phyloP scores from a whole-genome alignment of 2,888 invertebrate species.

The Eristalinus sepulchralis region DNA sequence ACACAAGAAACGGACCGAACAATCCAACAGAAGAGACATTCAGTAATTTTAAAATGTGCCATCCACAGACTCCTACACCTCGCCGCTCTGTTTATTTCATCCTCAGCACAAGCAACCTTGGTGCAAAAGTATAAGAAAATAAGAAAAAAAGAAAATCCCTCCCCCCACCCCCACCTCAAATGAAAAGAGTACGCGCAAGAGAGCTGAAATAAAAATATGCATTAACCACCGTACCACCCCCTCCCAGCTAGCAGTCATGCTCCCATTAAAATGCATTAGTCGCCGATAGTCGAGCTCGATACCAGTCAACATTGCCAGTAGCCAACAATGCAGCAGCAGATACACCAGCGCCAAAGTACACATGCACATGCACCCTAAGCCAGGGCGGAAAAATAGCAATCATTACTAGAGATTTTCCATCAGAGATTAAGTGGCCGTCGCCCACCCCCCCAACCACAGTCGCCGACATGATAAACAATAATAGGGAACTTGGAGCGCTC shows the following conservation, averaged over 20 bases:
- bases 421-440: conserved; percentile 62
- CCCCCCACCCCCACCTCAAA: background rate
- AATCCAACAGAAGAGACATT: background rate
- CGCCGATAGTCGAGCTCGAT: conserved; percentile 36
- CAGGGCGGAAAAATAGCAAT: conserved; percentile 68
- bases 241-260: background rate
- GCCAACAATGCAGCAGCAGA: background rate
- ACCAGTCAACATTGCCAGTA: conserved; percentile 8
- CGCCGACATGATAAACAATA: conserved; percentile 6
- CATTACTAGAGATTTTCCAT: conserved; percentile 70
- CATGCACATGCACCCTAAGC: conserved; percentile 33
- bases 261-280: conserved; percentile 53
- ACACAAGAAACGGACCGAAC: background rate
- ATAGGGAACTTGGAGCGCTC: conserved; percentile 4
- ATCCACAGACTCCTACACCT: background rate
- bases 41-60: conserved; percentile 27
- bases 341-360: conserved; percentile 11
- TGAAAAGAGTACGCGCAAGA: background rate
- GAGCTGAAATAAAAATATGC: conserved; percentile 21
- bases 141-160: background rate
- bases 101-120: conserved; percentile 30
- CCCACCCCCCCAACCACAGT: background rate
- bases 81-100: background rate
- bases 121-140: background rate
- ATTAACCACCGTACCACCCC: conserved; percentile 16